Percentiles rank a stretch among this genome's conserved stretches.
phyloP scores from a whole-genome alignment of 2,888 invertebrate species.

The Lottia scabra region DNA sequence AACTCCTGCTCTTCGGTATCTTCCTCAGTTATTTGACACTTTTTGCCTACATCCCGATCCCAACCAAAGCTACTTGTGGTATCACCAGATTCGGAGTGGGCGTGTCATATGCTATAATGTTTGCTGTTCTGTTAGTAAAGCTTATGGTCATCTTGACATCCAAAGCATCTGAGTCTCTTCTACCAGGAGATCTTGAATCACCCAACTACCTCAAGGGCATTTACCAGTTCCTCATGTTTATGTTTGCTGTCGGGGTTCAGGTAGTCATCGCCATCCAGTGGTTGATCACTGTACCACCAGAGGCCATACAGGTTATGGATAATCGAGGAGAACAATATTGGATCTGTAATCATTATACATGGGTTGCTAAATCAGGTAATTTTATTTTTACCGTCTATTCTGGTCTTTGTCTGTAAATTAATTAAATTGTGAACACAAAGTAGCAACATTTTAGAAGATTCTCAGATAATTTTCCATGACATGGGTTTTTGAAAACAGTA shows the following conservation, averaged over 20 bases:
- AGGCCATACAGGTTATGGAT: slow-evolving; percentile 52
- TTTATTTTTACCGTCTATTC: not conserved
- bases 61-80: slow-evolving; percentile 69
- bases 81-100: slow-evolving; percentile 70
- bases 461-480: too few relatives aligned
- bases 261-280: slow-evolving; percentile 68
- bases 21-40: slow-evolving; percentile 68
- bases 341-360: slow-evolving; percentile 66
- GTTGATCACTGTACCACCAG: slow-evolving; percentile 67
- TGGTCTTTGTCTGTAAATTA: too few relatives aligned
- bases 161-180: slow-evolving; percentile 75
- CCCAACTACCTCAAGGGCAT: slow-evolving; percentile 89
- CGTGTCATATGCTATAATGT: slow-evolving; percentile 79
- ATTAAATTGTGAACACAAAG: too few relatives aligned
- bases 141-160: slow-evolving; percentile 92
- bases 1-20: slow-evolving; percentile 70
- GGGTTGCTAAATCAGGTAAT: slow-evolving; percentile 36
- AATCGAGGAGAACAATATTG: slow-evolving; percentile 51
- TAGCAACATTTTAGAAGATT: too few relatives aligned
- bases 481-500: too few relatives aligned
- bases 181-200: slow-evolving; percentile 67
- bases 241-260: slow-evolving; percentile 88
- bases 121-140: slow-evolving; percentile 91
- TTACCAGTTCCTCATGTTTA: slow-evolving; percentile 86
- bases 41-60: slow-evolving; percentile 68